Percentiles rank a stretch among this genome's conserved stretches.
These are phyloP conservation scores for Nasonia oneida DNA, from an alignment of 2,888 invertebrate species.

Conservation along the genomic window DNA sequence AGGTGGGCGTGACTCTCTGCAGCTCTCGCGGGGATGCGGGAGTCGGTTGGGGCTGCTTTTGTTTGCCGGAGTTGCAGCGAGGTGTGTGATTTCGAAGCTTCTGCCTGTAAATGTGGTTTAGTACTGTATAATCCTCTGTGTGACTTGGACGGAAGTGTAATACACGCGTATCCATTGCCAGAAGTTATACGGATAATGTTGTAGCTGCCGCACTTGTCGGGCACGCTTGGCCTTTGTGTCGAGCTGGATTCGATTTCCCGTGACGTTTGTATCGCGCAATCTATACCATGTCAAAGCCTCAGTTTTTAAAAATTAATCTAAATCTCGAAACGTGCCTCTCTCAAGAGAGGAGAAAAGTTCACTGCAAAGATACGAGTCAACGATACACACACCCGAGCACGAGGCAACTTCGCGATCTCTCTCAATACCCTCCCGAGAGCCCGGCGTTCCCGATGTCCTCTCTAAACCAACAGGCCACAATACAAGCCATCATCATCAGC, in stretches of 20 bases:
- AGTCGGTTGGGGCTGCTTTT: neutral
- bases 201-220: too few species aligned
- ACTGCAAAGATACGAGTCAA: neutral
- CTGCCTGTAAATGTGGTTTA: neutral
- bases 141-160: too few species aligned
- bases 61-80: neutral
- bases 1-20: neutral
- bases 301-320: too few species aligned
- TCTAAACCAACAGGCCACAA: neutral
- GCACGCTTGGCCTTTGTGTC: neutral
- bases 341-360: neutral
- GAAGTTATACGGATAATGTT: too few species aligned
- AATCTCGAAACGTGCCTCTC: too few species aligned
- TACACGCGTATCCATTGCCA: too few species aligned
- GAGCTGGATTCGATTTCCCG: neutral
- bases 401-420: neutral
- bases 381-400: neutral
- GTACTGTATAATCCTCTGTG: neutral
- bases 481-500: neutral
- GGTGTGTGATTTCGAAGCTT: conserved; percentile 10
- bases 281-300: neutral
- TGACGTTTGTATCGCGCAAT: neutral
- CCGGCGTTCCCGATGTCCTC: neutral
- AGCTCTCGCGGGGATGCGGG: neutral
- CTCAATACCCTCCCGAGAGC: neutral